Evolutionary conservation across 2,113 vertebrate species (phyloP), one percentile per base, ranked within the genome.

Genomic region (Cettia cetti): DNA sequence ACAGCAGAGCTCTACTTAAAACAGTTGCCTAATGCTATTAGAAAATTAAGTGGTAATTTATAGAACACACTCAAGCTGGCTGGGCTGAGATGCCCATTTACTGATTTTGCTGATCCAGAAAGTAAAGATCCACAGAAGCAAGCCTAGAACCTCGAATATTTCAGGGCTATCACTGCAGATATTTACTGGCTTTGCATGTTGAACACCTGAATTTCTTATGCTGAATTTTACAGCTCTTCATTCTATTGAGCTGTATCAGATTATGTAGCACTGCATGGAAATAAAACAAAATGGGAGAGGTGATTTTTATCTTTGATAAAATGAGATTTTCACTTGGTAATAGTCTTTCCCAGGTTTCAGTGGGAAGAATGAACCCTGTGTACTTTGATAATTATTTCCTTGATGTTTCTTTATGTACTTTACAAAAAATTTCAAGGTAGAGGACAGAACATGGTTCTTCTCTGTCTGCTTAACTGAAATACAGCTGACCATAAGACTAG

Each of bases 41-140:
- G 44, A 92, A 95, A 96, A 96, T 93, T 64, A 95, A 83, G 80
- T 7, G 26, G 84, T 85, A 83, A 91, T 96, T 96, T 89, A 91
- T 70, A 91, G 89, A 68, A 76, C 52, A 44, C 47, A 28, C 64
- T 59, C 71, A 64, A 89, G 42, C 47, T 50, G 63, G 54, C 33
- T 49, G 37, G 59, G 49, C 28, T 81, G 44, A 91, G 61, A 75
- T 45, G 39, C 60, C 60, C 68, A 91, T 60, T 60, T 35, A 86
- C 21, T 28, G 10, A 60, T 76, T 94, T 44, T 75, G 39, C 47
- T 78, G 37, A 83, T 75, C 64, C 86, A 87, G 49, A 71, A 89
- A 84, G 40, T 11, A 92, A 78, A 86, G 45, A 17, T 61, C 35
- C 28, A 35, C 12, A 64, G 56, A 63, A 76, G 39, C 23, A 13